These are phyloP conservation scores for Andricus curvator DNA, from an alignment of 2,888 invertebrate genomes.

Conservation along the genomic window DNA sequence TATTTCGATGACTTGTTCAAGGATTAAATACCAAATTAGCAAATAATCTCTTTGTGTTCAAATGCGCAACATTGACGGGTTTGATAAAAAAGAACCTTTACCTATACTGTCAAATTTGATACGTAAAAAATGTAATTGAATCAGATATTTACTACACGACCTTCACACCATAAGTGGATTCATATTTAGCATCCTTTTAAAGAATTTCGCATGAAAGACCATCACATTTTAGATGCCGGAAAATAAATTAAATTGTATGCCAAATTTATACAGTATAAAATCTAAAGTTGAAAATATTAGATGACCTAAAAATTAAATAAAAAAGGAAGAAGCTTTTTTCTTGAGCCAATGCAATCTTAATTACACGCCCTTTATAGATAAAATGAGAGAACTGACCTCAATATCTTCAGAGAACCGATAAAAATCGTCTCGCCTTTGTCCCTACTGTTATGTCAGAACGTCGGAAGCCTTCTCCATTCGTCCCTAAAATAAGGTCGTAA, in stretches of 20 bases:
- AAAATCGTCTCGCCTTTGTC: slow-evolving; percentile 18
- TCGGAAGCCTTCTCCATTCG: neutral
- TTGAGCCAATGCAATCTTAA: neutral
- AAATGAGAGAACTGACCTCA: neutral
- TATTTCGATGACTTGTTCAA: neutral
- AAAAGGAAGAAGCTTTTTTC: neutral
- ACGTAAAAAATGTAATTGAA: too few species aligned
- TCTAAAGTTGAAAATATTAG: too few species aligned
- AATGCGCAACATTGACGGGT: neutral
- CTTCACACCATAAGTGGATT: too few species aligned
- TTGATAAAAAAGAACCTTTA: neutral
- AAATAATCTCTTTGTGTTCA: neutral
- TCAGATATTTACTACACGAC: too few species aligned
- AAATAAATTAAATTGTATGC: too few species aligned
- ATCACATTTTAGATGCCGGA: too few species aligned
- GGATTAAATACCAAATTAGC: neutral
- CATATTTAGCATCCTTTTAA: too few species aligned
- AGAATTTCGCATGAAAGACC: too few species aligned
- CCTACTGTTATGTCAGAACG: neutral
- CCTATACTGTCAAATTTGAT: too few species aligned
- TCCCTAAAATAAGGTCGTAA: slow-evolving; percentile 7
- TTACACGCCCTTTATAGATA: neutral
- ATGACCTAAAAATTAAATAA: too few species aligned
- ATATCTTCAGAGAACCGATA: slow-evolving; percentile 9
- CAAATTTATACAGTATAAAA: too few species aligned